Evolutionary conservation across 2,888 invertebrate genomes (phyloP).

Genomic region (Tetheella fluctuosa): DNA sequence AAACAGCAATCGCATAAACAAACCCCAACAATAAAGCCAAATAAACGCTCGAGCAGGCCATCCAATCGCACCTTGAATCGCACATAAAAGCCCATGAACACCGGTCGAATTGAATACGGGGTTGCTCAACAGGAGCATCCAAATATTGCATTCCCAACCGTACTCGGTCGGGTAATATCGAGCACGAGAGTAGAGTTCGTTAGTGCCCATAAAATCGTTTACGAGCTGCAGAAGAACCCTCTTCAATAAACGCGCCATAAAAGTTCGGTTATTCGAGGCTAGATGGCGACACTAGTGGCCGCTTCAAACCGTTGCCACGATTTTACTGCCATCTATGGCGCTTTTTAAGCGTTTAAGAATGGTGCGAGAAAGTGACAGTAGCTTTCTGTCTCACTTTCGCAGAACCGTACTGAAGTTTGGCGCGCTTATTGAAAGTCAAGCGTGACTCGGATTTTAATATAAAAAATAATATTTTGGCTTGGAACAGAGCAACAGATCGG

Average conservation of each 20-base stretch:
- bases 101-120: conserved; percentile 81
- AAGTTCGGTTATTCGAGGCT: conserved; percentile 81
- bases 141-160: conserved; percentile 77
- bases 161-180: conserved; percentile 80
- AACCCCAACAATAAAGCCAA: conserved; percentile 84
- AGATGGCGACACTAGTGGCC: conserved; percentile 83
- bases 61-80: conserved; percentile 85
- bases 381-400: conserved; percentile 43
- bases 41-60: conserved; percentile 83
- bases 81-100: conserved; percentile 82
- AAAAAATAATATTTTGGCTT: not conserved
- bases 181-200: conserved; percentile 80
- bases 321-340: conserved; percentile 84
- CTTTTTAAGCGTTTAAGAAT: conserved; percentile 76
- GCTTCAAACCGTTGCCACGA: conserved; percentile 76
- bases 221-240: conserved; percentile 84
- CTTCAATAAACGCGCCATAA: conserved; percentile 83
- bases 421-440: conserved; percentile 39
- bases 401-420: conserved; percentile 53
- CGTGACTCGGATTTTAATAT: conserved; percentile 25
- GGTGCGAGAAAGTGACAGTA: conserved; percentile 49
- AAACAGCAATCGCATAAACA: conserved; percentile 84
- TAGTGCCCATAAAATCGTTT: conserved; percentile 83
- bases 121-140: conserved; percentile 76
- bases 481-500: no score